Evolutionary conservation across 2,113 vertebrate species (phyloP).

Genomic region (Euleptes europaea): DNA sequence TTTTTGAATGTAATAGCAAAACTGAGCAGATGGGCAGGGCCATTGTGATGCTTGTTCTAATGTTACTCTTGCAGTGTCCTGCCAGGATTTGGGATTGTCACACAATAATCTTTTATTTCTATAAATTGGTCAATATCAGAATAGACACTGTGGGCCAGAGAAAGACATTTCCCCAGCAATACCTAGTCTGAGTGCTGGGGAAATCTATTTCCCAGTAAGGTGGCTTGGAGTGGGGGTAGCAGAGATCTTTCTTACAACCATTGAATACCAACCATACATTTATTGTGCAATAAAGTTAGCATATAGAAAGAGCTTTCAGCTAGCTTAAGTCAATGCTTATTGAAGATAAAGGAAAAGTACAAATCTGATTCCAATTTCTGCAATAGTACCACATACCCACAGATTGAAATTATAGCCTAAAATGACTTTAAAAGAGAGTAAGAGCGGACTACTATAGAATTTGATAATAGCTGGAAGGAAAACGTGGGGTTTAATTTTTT

Average conservation of each 20-base stretch:
- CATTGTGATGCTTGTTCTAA: background rate
- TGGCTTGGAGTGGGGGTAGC: background rate
- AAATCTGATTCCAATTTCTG: constrained; percentile 11
- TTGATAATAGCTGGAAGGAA: constrained; percentile 16
- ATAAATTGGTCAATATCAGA: background rate
- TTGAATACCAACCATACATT: background rate
- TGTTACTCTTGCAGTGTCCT: background rate
- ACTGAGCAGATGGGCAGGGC: background rate
- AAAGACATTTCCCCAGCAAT: background rate
- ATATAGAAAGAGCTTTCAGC: rapidly evolving
- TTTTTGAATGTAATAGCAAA: too few relatives aligned
- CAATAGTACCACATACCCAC: background rate
- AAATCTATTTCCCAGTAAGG: background rate
- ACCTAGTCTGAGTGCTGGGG: background rate
- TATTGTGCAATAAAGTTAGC: background rate
- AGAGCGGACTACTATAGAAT: background rate
- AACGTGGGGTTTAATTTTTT: constrained; percentile 1
- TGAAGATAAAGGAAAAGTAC: background rate
- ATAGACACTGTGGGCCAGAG: background rate
- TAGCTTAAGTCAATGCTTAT: background rate
- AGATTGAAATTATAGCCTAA: background rate
- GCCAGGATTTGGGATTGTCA: background rate
- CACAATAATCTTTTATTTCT: background rate
- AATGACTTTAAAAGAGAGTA: background rate
- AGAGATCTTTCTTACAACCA: background rate